Evolutionary conservation across 2,113 vertebrate species (phyloP).

Genomic region (Chionomys nivalis): DNA sequence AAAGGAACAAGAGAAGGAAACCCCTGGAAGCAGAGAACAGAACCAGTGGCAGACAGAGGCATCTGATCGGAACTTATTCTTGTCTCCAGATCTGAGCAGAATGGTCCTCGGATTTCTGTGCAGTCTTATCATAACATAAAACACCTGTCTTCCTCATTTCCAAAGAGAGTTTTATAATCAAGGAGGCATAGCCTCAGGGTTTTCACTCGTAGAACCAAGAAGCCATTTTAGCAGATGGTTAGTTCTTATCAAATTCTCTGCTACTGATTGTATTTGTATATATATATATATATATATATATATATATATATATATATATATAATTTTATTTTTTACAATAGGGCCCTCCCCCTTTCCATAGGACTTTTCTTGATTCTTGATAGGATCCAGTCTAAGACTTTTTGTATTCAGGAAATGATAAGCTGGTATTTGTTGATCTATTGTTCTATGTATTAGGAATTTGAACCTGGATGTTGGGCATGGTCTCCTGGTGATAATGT

Average conservation of each 20-base stretch:
- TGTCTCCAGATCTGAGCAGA: background rate
- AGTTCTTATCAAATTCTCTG: background rate
- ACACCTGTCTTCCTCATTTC: background rate
- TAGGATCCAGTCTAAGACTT: background rate
- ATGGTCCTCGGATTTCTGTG: conserved; percentile 1
- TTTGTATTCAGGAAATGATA: conserved; percentile 12
- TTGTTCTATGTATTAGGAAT: background rate
- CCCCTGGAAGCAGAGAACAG: background rate
- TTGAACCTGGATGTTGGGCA: background rate
- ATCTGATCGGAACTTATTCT: background rate
- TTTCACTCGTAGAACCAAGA: background rate
- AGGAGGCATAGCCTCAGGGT: background rate
- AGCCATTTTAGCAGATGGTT: conserved; percentile 11
- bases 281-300: too few relatives aligned
- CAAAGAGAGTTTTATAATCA: background rate
- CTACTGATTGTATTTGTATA: background rate
- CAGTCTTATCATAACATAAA: background rate
- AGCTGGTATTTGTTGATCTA: background rate
- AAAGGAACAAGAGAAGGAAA: background rate
- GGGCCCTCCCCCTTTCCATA: background rate
- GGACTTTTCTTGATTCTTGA: background rate
- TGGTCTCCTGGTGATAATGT: background rate
- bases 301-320: too few relatives aligned
- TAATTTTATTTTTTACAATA: background rate
- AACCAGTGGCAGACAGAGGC: background rate